A percentile compares a stretch with the other conserved stretches of the same genome.
These are phyloP conservation scores for Hesperia comma DNA, from an alignment of 2,888 invertebrate species.

Conservation along the genomic window DNA sequence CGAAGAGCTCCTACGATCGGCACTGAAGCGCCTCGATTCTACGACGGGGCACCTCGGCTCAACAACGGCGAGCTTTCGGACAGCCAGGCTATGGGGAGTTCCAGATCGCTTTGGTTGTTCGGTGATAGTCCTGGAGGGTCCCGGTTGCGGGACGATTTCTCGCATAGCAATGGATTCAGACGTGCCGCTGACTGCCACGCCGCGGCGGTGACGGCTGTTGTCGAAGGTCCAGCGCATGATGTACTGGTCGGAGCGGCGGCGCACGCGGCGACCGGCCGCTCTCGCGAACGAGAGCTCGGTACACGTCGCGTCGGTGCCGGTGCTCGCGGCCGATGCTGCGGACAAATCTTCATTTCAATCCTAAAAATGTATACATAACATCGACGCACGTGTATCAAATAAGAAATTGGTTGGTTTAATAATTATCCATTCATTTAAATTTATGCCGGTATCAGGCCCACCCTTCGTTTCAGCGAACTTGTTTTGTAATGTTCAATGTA, in stretches of 20 bases:
- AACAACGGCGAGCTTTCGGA: background rate
- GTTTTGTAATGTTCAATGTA: too few relatives aligned
- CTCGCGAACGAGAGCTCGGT: slow-evolving; percentile 33
- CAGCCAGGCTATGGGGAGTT: background rate
- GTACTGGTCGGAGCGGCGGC: slow-evolving; percentile 46
- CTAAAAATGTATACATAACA: background rate
- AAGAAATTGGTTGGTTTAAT: too few relatives aligned
- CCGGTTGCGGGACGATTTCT: background rate
- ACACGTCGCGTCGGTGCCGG: slow-evolving; percentile 51
- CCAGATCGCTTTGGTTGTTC: background rate
- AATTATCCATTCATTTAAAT: too few relatives aligned
- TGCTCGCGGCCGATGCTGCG: slow-evolving; percentile 52
- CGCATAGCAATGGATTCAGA: background rate
- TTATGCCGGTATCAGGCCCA: too few relatives aligned
- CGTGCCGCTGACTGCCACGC: background rate
- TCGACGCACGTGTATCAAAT: too few relatives aligned
- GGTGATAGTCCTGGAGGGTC: background rate
- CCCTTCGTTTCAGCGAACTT: too few relatives aligned
- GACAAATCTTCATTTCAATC: slow-evolving; percentile 45
- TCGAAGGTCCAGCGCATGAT: slow-evolving; percentile 62
- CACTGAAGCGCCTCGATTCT: background rate
- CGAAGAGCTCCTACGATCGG: background rate
- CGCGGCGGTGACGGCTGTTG: slow-evolving; percentile 52
- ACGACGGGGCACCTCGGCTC: background rate
- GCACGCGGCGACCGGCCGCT: slow-evolving; percentile 23